Percentiles rank a stretch among this genome's conserved stretches.
phyloP scores from a whole-genome alignment of 2,888 invertebrate genomes.

The Hypolimnas misippus region DNA sequence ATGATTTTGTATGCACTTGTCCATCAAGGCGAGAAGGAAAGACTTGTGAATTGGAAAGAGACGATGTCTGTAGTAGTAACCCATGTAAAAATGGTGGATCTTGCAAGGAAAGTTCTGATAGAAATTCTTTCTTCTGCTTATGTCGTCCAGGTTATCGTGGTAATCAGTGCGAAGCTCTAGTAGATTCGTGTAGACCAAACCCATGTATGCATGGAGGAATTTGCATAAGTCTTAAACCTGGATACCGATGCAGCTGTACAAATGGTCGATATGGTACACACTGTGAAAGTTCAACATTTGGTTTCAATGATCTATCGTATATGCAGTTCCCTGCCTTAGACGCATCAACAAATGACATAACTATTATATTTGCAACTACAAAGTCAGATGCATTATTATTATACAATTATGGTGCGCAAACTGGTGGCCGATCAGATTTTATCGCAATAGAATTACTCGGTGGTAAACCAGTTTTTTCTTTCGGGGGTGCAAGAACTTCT shows the following conservation, averaged over 20 bases:
- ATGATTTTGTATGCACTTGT: slow-evolving; percentile 93
- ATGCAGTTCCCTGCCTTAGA: slow-evolving; percentile 95
- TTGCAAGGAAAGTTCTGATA: slow-evolving; percentile 94
- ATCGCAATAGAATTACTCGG: slow-evolving; percentile 94
- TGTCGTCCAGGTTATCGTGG: slow-evolving; percentile 96
- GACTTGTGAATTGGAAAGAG: slow-evolving; percentile 92
- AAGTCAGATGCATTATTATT: slow-evolving; percentile 93
- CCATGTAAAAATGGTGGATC: slow-evolving; percentile 97
- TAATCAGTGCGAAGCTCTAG: slow-evolving; percentile 93
- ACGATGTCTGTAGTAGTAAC: slow-evolving; percentile 92
- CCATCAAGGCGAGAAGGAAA: slow-evolving; percentile 91
- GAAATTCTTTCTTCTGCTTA: slow-evolving; percentile 94
- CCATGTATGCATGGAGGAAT: slow-evolving; percentile 96
- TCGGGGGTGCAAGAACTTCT: slow-evolving; percentile 94
- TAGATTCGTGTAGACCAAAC: slow-evolving; percentile 95
- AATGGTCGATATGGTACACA: slow-evolving; percentile 95
- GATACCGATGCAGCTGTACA: slow-evolving; percentile 93
- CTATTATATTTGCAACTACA: slow-evolving; percentile 95
- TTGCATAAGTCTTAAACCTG: slow-evolving; percentile 94
- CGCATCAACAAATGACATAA: slow-evolving; percentile 95
- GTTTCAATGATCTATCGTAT: slow-evolving; percentile 94
- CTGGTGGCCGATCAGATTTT: slow-evolving; percentile 95
- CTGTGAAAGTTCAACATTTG: slow-evolving; percentile 95
- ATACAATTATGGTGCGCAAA: slow-evolving; percentile 95
- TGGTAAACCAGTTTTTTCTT: slow-evolving; percentile 94